Conservation (phyloP, 2,113 vertebrate species). For the Trichechus manatus region DNA sequence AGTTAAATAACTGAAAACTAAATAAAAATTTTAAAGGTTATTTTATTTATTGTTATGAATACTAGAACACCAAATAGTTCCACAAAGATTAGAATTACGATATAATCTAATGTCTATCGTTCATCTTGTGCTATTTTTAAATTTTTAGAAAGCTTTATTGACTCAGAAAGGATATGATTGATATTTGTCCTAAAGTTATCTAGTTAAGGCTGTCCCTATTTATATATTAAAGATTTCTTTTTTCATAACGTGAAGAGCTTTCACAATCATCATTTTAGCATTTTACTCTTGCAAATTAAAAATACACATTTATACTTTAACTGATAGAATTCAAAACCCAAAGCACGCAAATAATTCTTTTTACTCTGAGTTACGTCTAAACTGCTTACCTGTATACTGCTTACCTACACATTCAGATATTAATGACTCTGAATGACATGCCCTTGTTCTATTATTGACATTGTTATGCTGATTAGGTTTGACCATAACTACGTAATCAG, state of each 20-base stretch:
- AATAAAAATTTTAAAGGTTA: not conserved
- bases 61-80: not conserved
- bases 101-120: constrained; percentile 8
- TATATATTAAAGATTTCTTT: constrained; percentile 30
- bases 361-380: not conserved
- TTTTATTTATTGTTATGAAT: constrained; percentile 51
- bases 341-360: constrained; percentile 7
- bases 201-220: constrained; percentile 1
- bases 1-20: constrained; percentile 50
- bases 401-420: not conserved
- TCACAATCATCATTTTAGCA: constrained; percentile 33
- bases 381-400: not conserved
- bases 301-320: constrained; percentile 38
- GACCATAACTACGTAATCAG: not conserved
- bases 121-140: not conserved
- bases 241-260: not conserved
- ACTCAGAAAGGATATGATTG: not conserved
- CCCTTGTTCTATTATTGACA: not conserved
- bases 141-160: constrained; percentile 47
- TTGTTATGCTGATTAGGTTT: not conserved
- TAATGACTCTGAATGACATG: not conserved
- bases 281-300: constrained; percentile 48
- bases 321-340: constrained; percentile 53
- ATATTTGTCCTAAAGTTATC: not conserved
- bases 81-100: not conserved